These are phyloP conservation scores for Deilephila elpenor DNA, from an alignment of 2,888 invertebrate genomes.

Conservation along the genomic window DNA sequence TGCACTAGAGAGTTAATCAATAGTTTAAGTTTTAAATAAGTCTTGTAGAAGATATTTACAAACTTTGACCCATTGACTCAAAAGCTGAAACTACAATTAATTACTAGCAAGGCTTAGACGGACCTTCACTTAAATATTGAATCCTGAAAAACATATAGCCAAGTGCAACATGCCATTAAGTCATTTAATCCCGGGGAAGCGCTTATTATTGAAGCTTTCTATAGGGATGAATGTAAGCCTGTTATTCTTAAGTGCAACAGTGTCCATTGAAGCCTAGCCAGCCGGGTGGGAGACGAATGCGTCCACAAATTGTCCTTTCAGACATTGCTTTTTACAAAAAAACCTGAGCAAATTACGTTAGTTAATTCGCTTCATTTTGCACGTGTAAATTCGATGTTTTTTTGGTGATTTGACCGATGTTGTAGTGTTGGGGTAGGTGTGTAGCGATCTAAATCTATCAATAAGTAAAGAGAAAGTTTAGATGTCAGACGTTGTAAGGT, in stretches of 20 bases:
- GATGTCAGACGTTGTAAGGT: no score
- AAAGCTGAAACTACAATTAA: background rate
- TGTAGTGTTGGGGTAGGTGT: no score
- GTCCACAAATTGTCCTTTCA: conserved; percentile 10
- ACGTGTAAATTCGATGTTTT: background rate
- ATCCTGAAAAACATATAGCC: background rate
- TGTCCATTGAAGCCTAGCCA: conserved; percentile 1
- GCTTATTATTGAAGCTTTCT: background rate
- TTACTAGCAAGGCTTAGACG: background rate
- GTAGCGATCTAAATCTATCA: no score
- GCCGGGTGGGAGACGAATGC: background rate
- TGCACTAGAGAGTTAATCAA: background rate
- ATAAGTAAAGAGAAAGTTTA: no score
- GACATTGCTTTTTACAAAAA: background rate
- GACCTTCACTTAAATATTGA: no score
- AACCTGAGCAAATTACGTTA: background rate
- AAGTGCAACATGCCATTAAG: background rate
- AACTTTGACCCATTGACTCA: background rate
- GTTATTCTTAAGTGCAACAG: conserved; percentile 4
- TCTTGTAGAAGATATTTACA: background rate
- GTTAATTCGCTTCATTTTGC: background rate
- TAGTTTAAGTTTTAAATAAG: background rate
- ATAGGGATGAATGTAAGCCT: background rate
- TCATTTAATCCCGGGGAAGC: background rate
- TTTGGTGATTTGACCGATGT: background rate